Evolutionary conservation across 1,140 invertebrate species (phyloP), one percentile per base, ranked within the genome.

Genomic region (Macrostomum lignano): DNA sequence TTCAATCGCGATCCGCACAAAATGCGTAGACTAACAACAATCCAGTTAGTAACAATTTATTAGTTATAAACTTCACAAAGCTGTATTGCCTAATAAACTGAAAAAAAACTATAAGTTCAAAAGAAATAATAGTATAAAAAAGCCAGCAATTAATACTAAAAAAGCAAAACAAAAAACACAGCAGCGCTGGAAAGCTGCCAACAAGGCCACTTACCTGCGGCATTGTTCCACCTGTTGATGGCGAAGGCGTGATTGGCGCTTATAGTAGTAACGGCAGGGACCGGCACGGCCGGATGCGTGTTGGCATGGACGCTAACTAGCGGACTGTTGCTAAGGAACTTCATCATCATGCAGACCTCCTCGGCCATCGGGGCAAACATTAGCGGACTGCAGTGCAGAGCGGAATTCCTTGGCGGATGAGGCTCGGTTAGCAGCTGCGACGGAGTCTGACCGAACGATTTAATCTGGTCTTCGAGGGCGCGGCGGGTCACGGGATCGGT

Each of bases 191-290:
- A 10, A n/a, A 24, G 23, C 23, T 24, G 10, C 10, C 10, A 24
- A n/a, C 23, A 21, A 31, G 26, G 17, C 10, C 10, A 33, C 10
- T 32, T 32, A 32, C 25, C 33, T 6, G 24, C 33, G 6, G 40
- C 40, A 3, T 38, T 36, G 55, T 84, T 84, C 84, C 86, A 96
- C 38, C 76, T 68, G 61, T 94, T 93, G 33, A 93, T 70, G 25
- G 84, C 81, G 61, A 93, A 96, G 46, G 93, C 82, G 47, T 91
- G 77, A 45, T 81, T 86, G 34, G 78, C 75, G n/a, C 79, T 78
- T 29, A 94, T 76, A 3, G 82, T 88, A 21, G 91, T 74, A 28
- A 91, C 77, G 4, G 79, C 81, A 0, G 84, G 84, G 38, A 74
- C 61, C 20, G 79, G 74, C 9, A 47, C 44, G 2, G 44, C 42